phyloP scores from a whole-genome alignment of 2,888 invertebrate genomes.

The Tryphoninae sp. region DNA sequence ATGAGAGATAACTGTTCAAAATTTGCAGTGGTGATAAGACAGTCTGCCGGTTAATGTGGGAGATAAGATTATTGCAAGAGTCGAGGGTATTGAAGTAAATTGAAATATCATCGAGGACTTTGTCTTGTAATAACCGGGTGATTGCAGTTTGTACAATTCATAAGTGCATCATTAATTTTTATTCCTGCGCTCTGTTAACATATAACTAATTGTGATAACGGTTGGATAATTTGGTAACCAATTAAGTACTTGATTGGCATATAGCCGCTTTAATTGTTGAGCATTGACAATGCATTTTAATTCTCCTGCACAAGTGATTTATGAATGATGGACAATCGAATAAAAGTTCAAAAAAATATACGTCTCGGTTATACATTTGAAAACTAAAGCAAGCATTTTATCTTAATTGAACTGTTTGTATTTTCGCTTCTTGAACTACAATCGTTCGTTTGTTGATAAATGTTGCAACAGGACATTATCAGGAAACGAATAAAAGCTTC shows the following conservation, averaged over 20 bases:
- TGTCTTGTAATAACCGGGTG: background rate
- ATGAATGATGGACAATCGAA: background rate
- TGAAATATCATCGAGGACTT: background rate
- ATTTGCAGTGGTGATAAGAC: no score
- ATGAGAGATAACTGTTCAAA: no score
- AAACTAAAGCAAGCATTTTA: background rate
- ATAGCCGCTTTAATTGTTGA: background rate
- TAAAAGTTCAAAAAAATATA: background rate
- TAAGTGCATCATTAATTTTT: background rate
- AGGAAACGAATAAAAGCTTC: background rate
- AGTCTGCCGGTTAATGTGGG: no score
- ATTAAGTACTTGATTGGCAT: background rate
- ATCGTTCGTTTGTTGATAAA: background rate
- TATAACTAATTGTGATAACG: background rate
- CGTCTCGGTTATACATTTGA: no score
- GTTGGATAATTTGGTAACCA: background rate
- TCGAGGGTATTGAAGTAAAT: background rate
- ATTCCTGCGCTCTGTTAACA: background rate
- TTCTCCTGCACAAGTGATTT: no score
- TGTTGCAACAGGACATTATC: background rate
- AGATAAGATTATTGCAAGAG: no score
- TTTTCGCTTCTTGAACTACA: constrained; percentile 5
- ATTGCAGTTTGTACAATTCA: background rate
- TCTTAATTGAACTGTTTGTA: constrained; percentile 27
- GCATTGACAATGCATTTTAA: no score